Evolutionary conservation across 30 jellyfish, hydroid and myxozoan species (phyloP), one percentile per base, ranked within the genome.

Genomic region (Calvadosia cruxmelitensis): DNA sequence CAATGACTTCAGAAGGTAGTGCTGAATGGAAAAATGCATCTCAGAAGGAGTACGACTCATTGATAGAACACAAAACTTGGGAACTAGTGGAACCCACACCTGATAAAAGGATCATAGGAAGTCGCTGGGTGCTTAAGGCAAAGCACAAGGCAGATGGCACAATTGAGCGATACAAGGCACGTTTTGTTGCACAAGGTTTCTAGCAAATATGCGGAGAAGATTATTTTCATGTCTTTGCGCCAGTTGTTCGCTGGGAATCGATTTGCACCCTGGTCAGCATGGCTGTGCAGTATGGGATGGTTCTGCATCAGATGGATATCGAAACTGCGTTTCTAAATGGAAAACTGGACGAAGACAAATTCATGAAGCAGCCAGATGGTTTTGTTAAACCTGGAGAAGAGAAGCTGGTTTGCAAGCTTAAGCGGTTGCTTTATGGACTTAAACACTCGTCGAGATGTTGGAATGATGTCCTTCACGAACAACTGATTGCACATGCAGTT

Each of bases 381-480:
- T 42, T 42, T 42, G 57, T 42, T 42, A 42, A 42, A 20, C 57
- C 57, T 42, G 20, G 57, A 20, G 10, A 42, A 42, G 57, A 42
- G 57, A 20, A 42, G 10, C 57, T 42, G 10, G 57, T 42, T 10
- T 42, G 57, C 20, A 42, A 42, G 57, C 20, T 42, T 10, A 57
- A 57, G 69, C 27, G 32, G 10, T n/a, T 24, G 24, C 27, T 57
- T 10, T 57, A 57, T 57, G 69, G 69, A 5, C 27, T 57, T 5
- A 57, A 57, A 24, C 69, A 57, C 10, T n/a, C 69, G 32, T 24
- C 69, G 5, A 12, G 32, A 27, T 57, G 69, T 24, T 57, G 69
- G 69, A 57, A 57, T 57, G 32, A 16, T 12, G 32, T 57, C 7
- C 32, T 57, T 16, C 33, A 57, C 24, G 13, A 24, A 5, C 12